Conservation (phyloP, 2,888 invertebrate species). For the Oscheius sp. region DNA sequence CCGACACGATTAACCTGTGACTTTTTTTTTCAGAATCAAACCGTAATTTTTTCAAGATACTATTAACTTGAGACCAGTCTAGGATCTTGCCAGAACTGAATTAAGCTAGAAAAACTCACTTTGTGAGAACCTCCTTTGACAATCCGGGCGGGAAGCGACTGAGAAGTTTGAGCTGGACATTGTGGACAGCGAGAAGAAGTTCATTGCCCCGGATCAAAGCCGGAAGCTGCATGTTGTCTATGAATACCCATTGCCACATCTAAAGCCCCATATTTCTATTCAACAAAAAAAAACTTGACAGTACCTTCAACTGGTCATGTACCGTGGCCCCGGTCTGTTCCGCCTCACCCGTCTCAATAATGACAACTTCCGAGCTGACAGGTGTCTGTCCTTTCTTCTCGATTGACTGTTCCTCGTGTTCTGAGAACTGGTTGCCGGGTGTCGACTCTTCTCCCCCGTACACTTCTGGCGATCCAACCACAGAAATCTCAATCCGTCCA, state of each 20-base stretch:
- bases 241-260: conserved; percentile 53
- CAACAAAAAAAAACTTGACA: background rate
- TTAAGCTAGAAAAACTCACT: background rate
- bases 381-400: conserved; percentile 11
- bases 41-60: too few species aligned
- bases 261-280: conserved; percentile 23
- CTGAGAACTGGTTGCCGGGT: background rate
- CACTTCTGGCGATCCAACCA: conserved; percentile 31
- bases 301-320: conserved; percentile 28
- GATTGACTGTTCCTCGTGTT: background rate
- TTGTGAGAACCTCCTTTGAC: conserved; percentile 20
- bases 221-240: conserved; percentile 55
- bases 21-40: too few species aligned
- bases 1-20: too few species aligned
- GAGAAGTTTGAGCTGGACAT: conserved; percentile 65
- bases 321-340: background rate
- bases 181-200: conserved; percentile 61
- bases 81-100: background rate
- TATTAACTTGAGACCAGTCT: too few species aligned
- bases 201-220: conserved; percentile 46
- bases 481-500: conserved; percentile 9
- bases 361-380: background rate
- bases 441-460: conserved; percentile 19
- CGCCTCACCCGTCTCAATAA: conserved; percentile 21
- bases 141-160: conserved; percentile 63